phyloP scores from a whole-genome alignment of 2,113 vertebrate genomes.

The Oreotrochilus melanogaster region DNA sequence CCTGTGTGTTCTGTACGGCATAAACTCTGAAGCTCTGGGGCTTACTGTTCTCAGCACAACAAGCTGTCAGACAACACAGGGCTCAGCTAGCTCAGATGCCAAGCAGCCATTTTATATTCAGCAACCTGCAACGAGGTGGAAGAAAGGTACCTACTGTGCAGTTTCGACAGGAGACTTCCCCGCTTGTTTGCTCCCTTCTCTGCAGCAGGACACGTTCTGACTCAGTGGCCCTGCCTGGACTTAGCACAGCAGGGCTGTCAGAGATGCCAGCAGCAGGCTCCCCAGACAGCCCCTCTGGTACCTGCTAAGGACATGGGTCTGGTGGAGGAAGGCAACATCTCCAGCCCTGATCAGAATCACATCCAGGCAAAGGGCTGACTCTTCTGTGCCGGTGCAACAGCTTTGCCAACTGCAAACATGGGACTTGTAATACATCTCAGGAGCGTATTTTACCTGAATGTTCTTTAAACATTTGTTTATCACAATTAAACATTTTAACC shows the following conservation, averaged over 20 bases:
- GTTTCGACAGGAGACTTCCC: background rate
- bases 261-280: background rate
- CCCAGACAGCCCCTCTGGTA: background rate
- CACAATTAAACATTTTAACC: slow-evolving; percentile 63
- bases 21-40: background rate
- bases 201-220: background rate
- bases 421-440: background rate
- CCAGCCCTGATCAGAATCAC: background rate
- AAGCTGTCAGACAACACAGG: background rate
- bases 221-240: background rate
- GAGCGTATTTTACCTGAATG: slow-evolving; percentile 31
- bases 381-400: background rate
- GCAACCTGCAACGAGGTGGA: background rate
- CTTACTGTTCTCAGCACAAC: background rate
- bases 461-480: slow-evolving; percentile 63
- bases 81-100: background rate
- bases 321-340: background rate
- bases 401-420: background rate
- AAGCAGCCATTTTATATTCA: background rate
- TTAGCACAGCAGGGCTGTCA: background rate
- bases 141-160: background rate
- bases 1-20: background rate
- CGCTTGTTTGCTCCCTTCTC: background rate
- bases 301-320: background rate
- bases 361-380: background rate